A percentile compares a stretch with the other conserved stretches of the same genome.
Evolutionary conservation across 1,140 invertebrate species (phyloP).

Genomic region (Ceratitis capitata): DNA sequence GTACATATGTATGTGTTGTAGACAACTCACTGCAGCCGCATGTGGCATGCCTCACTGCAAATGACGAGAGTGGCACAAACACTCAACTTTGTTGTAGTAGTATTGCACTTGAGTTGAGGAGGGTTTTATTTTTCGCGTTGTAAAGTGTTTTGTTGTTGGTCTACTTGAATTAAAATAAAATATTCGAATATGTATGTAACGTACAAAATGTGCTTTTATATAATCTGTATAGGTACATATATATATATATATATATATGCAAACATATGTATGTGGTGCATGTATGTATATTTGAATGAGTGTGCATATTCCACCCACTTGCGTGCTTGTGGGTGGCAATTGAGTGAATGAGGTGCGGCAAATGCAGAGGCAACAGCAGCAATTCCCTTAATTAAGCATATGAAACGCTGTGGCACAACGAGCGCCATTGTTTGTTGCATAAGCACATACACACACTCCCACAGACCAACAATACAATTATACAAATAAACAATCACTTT

Average conservation of each 20-base stretch:
- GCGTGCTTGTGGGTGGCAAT: background rate
- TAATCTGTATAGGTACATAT: background rate
- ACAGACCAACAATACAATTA: background rate
- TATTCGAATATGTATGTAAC: background rate
- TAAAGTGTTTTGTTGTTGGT: background rate
- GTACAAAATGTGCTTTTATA: background rate
- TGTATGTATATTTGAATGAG: background rate
- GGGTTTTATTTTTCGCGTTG: background rate
- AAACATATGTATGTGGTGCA: background rate
- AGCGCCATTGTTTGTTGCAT: background rate
- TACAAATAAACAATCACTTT: constrained; percentile 23
- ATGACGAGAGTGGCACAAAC: constrained; percentile 26
- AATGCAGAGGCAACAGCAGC: background rate
- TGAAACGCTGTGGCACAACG: constrained; percentile 18
- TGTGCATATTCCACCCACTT: background rate
- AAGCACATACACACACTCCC: background rate
- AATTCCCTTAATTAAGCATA: constrained; percentile 41
- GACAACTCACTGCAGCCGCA: background rate
- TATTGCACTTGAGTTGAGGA: background rate
- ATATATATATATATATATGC: background rate
- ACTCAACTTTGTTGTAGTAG: too few species aligned
- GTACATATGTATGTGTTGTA: constrained; percentile 7
- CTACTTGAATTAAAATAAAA: constrained; percentile 25
- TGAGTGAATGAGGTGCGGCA: background rate
- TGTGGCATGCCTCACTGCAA: background rate